Evolutionary conservation across 2,113 vertebrate species (phyloP), one percentile per base, ranked within the genome.

Genomic region (Zootoca vivipara): DNA sequence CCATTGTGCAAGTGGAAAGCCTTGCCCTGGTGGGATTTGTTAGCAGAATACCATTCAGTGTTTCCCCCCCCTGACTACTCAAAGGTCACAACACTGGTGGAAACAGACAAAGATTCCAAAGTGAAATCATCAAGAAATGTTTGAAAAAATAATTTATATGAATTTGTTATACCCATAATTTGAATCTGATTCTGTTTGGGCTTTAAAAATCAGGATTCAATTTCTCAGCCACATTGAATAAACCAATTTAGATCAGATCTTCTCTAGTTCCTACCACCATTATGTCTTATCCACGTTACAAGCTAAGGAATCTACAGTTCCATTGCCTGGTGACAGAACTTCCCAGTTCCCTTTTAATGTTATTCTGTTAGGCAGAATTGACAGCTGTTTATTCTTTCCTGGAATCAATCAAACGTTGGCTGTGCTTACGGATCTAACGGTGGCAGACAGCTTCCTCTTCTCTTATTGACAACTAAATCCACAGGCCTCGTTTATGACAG

Each of bases 401-500:
- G 70, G 80, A 77, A 83, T 0, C 0, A 82, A 87, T 82, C 30
- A 85, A 85, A 40, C 30, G 64, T 38, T 24, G 56, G 10, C 16
- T 18, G 5, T 67, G 22, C 33, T n/a, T 58, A 46, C 42, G 52
- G 82, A 22, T 40, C 35, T 26, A 35, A 6, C 46, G 1, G 20
- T 56, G 42, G 56, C 20, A 30, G 30, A 52, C 42, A 84, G 3
- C 33, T 56, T 33, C 69, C n/a, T n/a, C 9, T 16, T 16, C 87
- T 88, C 56, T 35, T 8, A 13, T 86, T 89, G 79, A 65, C 26
- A 87, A 77, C 82, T 62, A 83, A 67, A 87, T 83, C 46, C 35
- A 35, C 52, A 46, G 35, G 5, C 35, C 8, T 8, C 9, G 79
- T 78, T 80, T 28, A 46, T 46, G 74, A 69, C 33, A 12, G 16